phyloP scores from a whole-genome alignment of 1,140 invertebrate species.

The Atta cephalotes region DNA sequence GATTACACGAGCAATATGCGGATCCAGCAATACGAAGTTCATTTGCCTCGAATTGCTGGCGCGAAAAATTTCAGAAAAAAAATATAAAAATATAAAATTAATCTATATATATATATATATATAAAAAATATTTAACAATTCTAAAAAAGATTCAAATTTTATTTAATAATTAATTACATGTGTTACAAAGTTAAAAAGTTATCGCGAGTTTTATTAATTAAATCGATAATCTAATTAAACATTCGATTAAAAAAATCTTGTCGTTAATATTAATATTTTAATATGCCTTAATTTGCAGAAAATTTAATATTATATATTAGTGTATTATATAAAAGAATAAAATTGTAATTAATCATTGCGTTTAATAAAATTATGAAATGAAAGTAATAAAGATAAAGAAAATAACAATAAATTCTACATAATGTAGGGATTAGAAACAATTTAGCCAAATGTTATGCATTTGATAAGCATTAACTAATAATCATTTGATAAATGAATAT shows the following conservation, averaged over 20 bases:
- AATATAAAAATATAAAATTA: not conserved
- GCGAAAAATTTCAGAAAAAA: not conserved
- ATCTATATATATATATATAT: not conserved
- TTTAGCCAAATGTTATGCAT: conserved; percentile 10
- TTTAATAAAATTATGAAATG: not conserved
- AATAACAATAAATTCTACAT: not conserved
- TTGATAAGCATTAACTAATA: conserved; percentile 18
- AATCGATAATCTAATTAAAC: conserved; percentile 12
- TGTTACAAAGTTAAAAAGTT: not conserved
- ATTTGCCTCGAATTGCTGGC: not conserved
- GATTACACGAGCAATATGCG: conserved; percentile 13
- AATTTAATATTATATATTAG: not conserved
- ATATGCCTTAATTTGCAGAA: conserved; percentile 14
- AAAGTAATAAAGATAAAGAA: not conserved
- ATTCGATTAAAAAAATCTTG: not conserved
- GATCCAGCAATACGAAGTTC: conserved; percentile 41
- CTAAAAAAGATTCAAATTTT: not conserved
- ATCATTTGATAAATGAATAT: conserved; percentile 37
- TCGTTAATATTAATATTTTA: not conserved
- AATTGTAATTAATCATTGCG: not conserved
- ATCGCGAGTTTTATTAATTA: conserved; percentile 7
- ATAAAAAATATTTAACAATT: not conserved
- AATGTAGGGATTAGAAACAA: not conserved
- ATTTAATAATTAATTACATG: conserved; percentile 11
- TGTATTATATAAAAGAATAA: too few species aligned